These are phyloP conservation scores for Melanostoma scalare DNA, from an alignment of 2,888 invertebrate species.

Conservation along the genomic window DNA sequence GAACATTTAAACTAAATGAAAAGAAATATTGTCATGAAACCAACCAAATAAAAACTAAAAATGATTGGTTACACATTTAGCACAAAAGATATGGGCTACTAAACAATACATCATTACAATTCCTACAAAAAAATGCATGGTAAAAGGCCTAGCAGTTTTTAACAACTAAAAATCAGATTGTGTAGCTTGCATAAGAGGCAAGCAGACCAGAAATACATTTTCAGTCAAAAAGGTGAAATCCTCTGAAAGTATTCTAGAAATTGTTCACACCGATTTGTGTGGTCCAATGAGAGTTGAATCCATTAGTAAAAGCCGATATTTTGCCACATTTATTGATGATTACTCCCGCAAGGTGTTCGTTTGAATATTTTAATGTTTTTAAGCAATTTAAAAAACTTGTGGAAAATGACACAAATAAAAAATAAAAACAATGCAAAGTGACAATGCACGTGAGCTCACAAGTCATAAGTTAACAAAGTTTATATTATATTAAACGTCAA, in stretches of 20 bases:
- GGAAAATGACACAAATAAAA: conserved; percentile 14
- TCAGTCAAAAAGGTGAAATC: conserved; percentile 21
- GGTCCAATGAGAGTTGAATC: conserved; percentile 60
- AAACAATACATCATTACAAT: neutral
- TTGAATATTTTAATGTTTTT: conserved; percentile 19
- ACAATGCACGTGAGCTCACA: conserved; percentile 32
- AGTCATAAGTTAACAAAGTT: conserved; percentile 23
- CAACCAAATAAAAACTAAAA: neutral
- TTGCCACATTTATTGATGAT: conserved; percentile 61
- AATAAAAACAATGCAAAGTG: conserved; percentile 35
- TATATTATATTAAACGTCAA: conserved; percentile 39
- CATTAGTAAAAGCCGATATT: conserved; percentile 55
- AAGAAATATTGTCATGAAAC: neutral
- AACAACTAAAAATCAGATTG: conserved; percentile 1
- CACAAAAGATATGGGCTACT: conserved; percentile 13
- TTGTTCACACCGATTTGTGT: neutral
- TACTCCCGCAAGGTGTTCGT: conserved; percentile 33
- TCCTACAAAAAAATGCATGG: conserved; percentile 1
- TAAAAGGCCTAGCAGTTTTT: conserved; percentile 6
- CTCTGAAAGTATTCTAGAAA: neutral
- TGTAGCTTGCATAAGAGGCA: conserved; percentile 3
- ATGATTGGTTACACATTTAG: neutral
- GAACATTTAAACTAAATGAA: neutral
- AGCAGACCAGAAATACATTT: conserved; percentile 10
- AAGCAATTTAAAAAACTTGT: conserved; percentile 26